Conservation (phyloP, 2,113 vertebrate species). For the Mola mola region DNA sequence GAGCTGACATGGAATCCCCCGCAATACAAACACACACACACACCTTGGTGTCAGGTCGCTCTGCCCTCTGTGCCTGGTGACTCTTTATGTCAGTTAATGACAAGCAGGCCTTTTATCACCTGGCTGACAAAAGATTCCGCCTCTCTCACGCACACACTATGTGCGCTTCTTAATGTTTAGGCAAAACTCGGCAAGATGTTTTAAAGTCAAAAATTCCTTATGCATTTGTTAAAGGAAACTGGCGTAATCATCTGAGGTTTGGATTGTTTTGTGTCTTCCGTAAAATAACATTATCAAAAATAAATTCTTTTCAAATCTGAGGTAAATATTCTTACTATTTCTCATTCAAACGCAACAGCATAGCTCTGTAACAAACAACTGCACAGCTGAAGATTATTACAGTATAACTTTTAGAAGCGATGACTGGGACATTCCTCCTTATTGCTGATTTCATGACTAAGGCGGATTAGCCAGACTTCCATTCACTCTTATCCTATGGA, state of each 20-base stretch:
- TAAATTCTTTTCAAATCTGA: too few species aligned
- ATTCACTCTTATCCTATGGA: conserved; percentile 72
- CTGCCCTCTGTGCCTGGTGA: conserved; percentile 72
- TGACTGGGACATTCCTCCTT: conserved; percentile 62
- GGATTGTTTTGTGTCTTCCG: too few species aligned
- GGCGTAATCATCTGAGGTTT: conserved; percentile 2
- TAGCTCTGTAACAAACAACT: conserved; percentile 20
- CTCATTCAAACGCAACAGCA: background rate
- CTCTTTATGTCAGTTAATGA: conserved; percentile 76
- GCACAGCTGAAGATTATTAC: conserved; percentile 39
- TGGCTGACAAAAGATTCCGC: conserved; percentile 52
- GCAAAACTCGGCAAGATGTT: conserved; percentile 10
- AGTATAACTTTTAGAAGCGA: conserved; percentile 60
- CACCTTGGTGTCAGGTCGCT: conserved; percentile 74
- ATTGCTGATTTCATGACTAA: conserved; percentile 62
- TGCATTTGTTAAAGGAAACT: conserved; percentile 20
- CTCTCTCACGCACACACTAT: conserved; percentile 9
- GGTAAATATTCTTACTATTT: too few species aligned
- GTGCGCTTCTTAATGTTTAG: background rate
- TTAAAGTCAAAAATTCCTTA: background rate
- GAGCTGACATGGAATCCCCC: conserved; percentile 41
- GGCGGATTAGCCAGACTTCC: conserved; percentile 61
- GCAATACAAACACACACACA: conserved; percentile 49
- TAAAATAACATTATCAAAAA: too few species aligned
- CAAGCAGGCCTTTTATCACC: conserved; percentile 68